phyloP scores from a whole-genome alignment of 1,140 invertebrate genomes.

The Drosophila bocqueti region DNA sequence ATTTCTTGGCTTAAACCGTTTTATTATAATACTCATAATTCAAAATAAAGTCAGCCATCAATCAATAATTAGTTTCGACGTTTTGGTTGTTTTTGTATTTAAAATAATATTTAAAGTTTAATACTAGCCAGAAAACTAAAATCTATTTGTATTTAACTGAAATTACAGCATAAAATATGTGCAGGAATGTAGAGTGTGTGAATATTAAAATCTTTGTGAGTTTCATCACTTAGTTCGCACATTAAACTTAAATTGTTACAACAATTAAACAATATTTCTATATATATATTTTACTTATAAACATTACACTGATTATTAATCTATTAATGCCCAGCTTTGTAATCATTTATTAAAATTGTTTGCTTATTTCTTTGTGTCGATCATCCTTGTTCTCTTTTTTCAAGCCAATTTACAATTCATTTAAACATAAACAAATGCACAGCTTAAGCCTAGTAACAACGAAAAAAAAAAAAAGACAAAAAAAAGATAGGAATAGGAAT shows the following conservation, averaged over 20 bases:
- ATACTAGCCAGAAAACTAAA: background rate
- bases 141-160: background rate
- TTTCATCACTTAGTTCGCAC: no score
- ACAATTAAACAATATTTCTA: background rate
- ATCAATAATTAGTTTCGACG: background rate
- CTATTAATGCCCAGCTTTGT: constrained; percentile 9
- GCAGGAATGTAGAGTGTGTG: background rate
- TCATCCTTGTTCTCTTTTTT: constrained; percentile 17
- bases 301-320: background rate
- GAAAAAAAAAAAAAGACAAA: constrained; percentile 9
- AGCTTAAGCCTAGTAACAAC: constrained; percentile 67
- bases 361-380: constrained; percentile 24
- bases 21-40: background rate
- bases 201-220: background rate
- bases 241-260: background rate
- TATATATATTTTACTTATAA: background rate
- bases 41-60: background rate
- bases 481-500: constrained; percentile 20
- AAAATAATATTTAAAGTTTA: background rate
- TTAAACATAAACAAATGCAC: constrained; percentile 53
- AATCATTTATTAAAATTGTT: constrained; percentile 70
- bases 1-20: background rate
- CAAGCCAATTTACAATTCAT: constrained; percentile 37
- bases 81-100: background rate
- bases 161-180: background rate